A percentile compares a stretch with the other conserved stretches of the same genome.
Conservation (phyloP, 1,140 invertebrate genomes). For the Halyomorpha halys region DNA sequence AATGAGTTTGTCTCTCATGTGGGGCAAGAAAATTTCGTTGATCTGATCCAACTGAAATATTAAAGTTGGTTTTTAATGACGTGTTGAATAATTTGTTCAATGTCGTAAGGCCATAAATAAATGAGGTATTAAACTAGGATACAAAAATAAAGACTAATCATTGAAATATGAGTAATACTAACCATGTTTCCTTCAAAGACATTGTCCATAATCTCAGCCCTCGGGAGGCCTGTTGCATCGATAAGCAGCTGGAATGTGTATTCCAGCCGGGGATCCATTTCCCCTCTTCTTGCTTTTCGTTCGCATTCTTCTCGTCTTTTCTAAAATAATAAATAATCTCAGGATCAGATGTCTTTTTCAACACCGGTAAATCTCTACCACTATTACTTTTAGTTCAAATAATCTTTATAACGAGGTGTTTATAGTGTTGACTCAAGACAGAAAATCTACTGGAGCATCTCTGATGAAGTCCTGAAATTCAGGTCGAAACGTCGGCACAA, state of each 20-base stretch:
- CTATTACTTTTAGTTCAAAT: too few relatives aligned
- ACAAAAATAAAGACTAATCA: neutral
- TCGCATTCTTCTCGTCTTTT: conserved; percentile 81
- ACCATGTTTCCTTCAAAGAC: conserved; percentile 82
- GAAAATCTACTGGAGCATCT: too few relatives aligned
- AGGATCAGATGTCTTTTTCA: too few relatives aligned
- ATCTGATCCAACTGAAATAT: conserved; percentile 64
- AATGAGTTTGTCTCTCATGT: conserved; percentile 75
- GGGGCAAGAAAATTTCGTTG: conserved; percentile 73
- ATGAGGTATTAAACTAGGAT: too few relatives aligned
- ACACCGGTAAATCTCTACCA: too few relatives aligned
- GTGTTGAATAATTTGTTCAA: too few relatives aligned
- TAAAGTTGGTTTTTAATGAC: neutral
- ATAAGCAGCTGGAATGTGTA: conserved; percentile 78
- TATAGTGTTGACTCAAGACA: too few relatives aligned
- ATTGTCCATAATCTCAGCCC: conserved; percentile 77
- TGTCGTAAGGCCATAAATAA: too few relatives aligned
- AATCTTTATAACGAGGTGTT: too few relatives aligned
- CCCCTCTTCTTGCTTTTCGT: conserved; percentile 70
- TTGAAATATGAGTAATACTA: conserved; percentile 28
- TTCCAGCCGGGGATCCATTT: conserved; percentile 79
- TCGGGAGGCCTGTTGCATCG: conserved; percentile 62
- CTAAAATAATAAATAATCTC: conserved; percentile 38
- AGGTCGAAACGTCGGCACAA: too few relatives aligned
- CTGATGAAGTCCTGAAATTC: too few relatives aligned